These are phyloP conservation scores for Trypoxylus dichotomus DNA, from an alignment of 1,140 invertebrate species.

Conservation along the genomic window DNA sequence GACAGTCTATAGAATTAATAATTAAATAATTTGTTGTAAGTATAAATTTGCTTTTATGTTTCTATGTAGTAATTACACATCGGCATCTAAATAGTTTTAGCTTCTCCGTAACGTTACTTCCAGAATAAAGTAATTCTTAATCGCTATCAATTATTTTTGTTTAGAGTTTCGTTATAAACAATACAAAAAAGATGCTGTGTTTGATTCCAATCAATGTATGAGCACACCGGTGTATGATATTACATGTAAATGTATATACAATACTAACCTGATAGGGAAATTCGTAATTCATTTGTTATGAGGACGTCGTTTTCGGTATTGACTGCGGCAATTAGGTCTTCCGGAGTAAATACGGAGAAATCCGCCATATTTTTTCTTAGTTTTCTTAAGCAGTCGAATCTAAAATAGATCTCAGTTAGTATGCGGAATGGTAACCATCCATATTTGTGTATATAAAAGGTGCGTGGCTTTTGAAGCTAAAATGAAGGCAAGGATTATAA, in stretches of 20 bases:
- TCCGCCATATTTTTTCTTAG: slow-evolving; percentile 75
- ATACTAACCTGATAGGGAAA: slow-evolving; percentile 53
- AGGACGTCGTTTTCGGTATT: slow-evolving; percentile 67
- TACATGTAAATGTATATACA: no score
- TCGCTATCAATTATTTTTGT: no score
- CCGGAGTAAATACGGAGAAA: slow-evolving; percentile 78
- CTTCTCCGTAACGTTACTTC: no score
- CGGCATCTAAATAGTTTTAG: no score
- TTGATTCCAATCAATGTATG: no score
- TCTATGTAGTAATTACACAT: no score
- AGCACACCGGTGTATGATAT: no score
- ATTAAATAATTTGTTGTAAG: no score
- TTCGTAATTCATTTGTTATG: slow-evolving; percentile 69
- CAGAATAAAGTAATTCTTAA: not conserved
- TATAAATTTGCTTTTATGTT: no score
- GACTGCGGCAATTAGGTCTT: slow-evolving; percentile 75
- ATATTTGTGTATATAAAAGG: not conserved
- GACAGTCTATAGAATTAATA: no score
- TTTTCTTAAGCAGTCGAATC: slow-evolving; percentile 73
- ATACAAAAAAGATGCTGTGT: not conserved
- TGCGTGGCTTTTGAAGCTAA: no score
- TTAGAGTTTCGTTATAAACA: not conserved
- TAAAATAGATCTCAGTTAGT: slow-evolving; percentile 50
- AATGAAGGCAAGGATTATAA: no score
- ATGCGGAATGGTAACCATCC: not conserved